phyloP scores from a whole-genome alignment of 2,113 vertebrate species.

The Pithys albifrons region DNA sequence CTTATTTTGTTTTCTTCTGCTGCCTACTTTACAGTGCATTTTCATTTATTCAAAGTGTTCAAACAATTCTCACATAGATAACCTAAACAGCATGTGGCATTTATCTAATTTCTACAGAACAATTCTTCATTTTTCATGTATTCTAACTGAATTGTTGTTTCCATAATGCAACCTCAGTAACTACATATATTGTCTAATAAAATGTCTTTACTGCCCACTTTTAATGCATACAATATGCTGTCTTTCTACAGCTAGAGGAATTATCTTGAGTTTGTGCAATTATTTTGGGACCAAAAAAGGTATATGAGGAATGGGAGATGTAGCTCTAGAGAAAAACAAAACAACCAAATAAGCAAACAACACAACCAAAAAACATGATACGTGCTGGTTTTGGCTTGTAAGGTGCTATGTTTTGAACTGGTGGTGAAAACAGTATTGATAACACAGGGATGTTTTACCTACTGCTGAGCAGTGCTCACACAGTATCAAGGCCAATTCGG shows the following conservation, averaged over 20 bases:
- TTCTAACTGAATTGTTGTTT: neutral
- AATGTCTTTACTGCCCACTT: neutral
- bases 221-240: neutral
- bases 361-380: neutral
- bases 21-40: neutral
- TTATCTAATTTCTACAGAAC: neutral
- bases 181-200: neutral
- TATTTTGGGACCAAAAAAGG: neutral
- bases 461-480: neutral
- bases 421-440: neutral
- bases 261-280: neutral
- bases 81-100: neutral
- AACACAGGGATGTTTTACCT: neutral
- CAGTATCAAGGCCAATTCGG: neutral
- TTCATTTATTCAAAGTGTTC: neutral
- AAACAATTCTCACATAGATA: neutral
- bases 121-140: neutral
- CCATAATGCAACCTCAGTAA: neutral
- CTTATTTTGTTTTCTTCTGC: neutral
- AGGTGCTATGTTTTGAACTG: rapidly evolving
- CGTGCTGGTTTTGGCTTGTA: neutral
- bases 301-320: neutral
- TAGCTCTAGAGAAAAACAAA: neutral
- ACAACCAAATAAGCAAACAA: neutral
- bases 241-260: neutral